Percentiles rank a stretch among this genome's conserved stretches.
phyloP scores from a whole-genome alignment of 2,888 invertebrate genomes.

The Melinaea menophilus region DNA sequence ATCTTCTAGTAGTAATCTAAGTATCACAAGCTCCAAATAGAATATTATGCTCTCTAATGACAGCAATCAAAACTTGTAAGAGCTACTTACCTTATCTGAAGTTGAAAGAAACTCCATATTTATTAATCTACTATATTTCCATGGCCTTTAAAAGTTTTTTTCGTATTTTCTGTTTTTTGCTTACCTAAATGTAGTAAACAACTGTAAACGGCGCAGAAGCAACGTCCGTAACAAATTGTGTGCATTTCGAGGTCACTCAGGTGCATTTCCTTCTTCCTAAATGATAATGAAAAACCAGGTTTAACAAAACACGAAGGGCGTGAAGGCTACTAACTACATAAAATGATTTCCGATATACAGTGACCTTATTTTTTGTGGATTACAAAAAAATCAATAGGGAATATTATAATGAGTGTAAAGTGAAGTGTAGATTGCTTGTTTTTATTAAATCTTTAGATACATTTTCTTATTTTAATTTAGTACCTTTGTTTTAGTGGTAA shows the following conservation, averaged over 20 bases:
- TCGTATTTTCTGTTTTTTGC: background rate
- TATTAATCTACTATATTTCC: no score
- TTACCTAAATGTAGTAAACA: slow-evolving; percentile 5
- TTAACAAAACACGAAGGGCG: slow-evolving; percentile 46
- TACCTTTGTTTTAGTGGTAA: no score
- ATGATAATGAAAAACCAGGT: slow-evolving; percentile 46
- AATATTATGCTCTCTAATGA: no score
- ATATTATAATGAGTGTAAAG: background rate
- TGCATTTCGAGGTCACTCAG: slow-evolving; percentile 35
- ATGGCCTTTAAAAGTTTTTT: no score
- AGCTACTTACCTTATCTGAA: no score
- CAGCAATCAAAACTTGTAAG: no score
- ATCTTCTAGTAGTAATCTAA: no score
- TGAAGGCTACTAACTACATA: slow-evolving; percentile 50
- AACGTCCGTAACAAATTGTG: slow-evolving; percentile 37
- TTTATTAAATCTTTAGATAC: background rate
- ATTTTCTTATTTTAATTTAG: no score
- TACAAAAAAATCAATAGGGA: background rate
- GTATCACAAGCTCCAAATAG: no score
- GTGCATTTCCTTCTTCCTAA: slow-evolving; percentile 47
- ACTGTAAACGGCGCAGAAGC: slow-evolving; percentile 11
- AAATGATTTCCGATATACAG: slow-evolving; percentile 43
- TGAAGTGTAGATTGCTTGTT: background rate
- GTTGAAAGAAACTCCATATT: no score
- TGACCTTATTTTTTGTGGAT: slow-evolving; percentile 10